phyloP scores from a whole-genome alignment of 2,113 vertebrate species.

The Mixornis gularis region DNA sequence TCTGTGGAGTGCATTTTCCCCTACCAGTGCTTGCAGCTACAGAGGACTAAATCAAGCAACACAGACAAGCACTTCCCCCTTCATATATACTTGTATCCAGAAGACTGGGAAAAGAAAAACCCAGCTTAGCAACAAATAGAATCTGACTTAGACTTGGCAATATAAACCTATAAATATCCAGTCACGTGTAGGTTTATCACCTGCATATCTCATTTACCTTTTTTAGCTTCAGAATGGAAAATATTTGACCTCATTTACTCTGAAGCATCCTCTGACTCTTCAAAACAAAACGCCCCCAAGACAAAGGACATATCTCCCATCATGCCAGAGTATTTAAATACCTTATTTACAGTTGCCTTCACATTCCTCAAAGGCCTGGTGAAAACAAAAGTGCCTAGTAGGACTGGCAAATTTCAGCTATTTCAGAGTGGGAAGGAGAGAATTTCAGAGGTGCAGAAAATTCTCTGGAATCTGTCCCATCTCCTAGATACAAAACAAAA shows the following conservation, averaged over 20 bases:
- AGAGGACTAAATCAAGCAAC: not conserved
- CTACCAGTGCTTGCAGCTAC: not conserved
- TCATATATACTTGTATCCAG: not conserved
- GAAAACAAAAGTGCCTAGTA: not conserved
- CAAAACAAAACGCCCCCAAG: not conserved
- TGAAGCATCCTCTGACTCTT: not conserved
- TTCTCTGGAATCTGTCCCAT: not conserved
- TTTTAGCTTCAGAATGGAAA: slow-evolving; percentile 24
- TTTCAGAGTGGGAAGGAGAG: slow-evolving; percentile 1
- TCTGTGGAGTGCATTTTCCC: not conserved
- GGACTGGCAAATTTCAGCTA: not conserved
- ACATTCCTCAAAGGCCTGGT: not conserved
- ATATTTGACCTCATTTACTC: not conserved
- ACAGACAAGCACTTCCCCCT: not conserved
- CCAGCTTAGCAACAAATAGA: not conserved
- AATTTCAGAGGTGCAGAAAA: slow-evolving; percentile 15
- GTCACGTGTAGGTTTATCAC: not conserved
- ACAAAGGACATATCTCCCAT: not conserved
- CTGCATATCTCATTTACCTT: not conserved
- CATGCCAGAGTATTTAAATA: not conserved
- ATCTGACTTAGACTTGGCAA: not conserved
- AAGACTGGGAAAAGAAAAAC: not conserved
- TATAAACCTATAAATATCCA: not conserved
- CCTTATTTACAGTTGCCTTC: not conserved
- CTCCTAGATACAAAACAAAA: not conserved